Evolutionary conservation across 2,113 vertebrate species (phyloP).

Genomic region (Murina feae): DNA sequence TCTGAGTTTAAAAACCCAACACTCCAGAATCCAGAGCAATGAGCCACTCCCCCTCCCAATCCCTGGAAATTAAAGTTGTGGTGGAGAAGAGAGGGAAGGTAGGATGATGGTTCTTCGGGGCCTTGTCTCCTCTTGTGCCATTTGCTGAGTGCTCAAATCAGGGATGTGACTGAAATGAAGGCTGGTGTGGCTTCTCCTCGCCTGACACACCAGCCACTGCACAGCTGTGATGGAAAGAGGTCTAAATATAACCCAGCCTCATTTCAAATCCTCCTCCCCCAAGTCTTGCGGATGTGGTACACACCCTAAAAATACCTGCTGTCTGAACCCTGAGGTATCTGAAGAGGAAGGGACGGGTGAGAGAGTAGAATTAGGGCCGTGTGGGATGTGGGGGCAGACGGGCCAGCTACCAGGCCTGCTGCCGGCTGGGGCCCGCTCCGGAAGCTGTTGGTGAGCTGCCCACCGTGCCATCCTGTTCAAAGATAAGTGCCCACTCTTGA

Average conservation of each 20-base stretch:
- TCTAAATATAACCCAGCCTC: slow-evolving; percentile 39
- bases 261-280: neutral
- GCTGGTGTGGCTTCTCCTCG: neutral
- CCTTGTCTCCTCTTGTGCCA: neutral
- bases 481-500: slow-evolving; percentile 1
- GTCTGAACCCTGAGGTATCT: neutral
- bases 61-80: neutral
- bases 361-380: rapidly evolving
- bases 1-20: slow-evolving; percentile 41
- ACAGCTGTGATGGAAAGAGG: slow-evolving; percentile 55
- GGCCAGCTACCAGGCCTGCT: neutral
- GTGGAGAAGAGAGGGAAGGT: neutral
- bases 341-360: neutral
- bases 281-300: slow-evolving; percentile 43
- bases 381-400: neutral
- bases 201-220: neutral
- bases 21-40: neutral
- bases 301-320: slow-evolving; percentile 64
- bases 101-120: neutral
- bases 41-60: neutral
- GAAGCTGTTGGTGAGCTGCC: neutral
- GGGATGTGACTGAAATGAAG: rapidly evolving
- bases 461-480: neutral
- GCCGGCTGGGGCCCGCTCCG: neutral
- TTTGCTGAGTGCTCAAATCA: neutral